Evolutionary conservation across 2,113 vertebrate genomes (phyloP).

Genomic region (Sterna hirundo): DNA sequence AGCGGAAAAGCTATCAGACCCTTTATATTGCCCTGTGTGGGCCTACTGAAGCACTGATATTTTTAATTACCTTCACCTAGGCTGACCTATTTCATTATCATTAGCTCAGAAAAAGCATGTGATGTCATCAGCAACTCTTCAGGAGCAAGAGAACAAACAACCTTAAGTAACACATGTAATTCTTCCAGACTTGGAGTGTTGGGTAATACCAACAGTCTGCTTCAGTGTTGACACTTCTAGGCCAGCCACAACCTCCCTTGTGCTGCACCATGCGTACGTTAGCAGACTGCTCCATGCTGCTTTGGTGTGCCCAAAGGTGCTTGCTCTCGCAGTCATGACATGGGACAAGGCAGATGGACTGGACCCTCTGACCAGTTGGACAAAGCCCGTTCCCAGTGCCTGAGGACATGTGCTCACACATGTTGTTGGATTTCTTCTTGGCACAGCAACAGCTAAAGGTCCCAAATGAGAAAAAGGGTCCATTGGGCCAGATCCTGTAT

Average conservation of each 20-base stretch:
- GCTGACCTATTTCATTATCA: not conserved
- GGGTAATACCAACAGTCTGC: not conserved
- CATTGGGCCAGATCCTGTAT: not conserved
- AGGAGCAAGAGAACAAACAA: not conserved
- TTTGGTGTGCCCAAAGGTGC: not conserved
- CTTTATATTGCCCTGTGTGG: not conserved
- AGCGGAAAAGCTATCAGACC: not conserved
- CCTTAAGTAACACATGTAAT: not conserved
- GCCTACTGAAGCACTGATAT: not conserved
- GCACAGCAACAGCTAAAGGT: not conserved
- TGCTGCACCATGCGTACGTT: not conserved
- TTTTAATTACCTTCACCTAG: not conserved
- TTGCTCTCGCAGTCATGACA: not conserved
- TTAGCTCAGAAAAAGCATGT: not conserved
- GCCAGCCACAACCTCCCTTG: not conserved
- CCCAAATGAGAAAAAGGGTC: not conserved
- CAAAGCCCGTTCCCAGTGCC: not conserved
- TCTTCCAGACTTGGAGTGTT: not conserved
- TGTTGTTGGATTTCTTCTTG: not conserved
- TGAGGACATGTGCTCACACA: not conserved
- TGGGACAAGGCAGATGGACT: not conserved
- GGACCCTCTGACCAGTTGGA: not conserved
- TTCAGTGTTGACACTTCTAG: not conserved
- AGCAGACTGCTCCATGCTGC: rapidly evolving
- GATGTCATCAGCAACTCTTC: not conserved